phyloP scores from a whole-genome alignment of 2,113 vertebrate genomes.

The Dromas ardeola region DNA sequence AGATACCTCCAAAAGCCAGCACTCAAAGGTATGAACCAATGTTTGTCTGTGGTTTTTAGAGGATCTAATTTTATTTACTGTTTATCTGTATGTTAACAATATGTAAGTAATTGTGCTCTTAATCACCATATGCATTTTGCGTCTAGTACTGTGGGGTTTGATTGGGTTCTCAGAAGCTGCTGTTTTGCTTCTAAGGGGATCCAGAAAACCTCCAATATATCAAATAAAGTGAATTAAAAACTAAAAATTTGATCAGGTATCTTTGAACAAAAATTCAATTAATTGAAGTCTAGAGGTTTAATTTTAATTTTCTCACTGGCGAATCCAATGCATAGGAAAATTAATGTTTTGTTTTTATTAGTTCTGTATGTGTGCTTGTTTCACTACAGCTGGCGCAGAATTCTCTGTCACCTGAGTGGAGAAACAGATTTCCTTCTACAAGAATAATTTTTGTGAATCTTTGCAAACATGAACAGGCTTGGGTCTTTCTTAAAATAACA shows the following conservation, averaged over 20 bases:
- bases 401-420: not conserved
- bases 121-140: not conserved
- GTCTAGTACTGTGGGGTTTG: not conserved
- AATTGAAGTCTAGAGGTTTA: not conserved
- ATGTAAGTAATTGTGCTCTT: not conserved
- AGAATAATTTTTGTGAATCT: not conserved
- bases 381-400: not conserved
- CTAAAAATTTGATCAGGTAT: not conserved
- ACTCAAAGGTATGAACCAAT: slow-evolving; percentile 79
- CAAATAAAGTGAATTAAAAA: not conserved
- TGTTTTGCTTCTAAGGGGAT: not conserved
- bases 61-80: not conserved
- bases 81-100: not conserved
- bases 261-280: not conserved
- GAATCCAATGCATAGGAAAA: not conserved
- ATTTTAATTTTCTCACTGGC: not conserved
- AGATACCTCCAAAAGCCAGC: slow-evolving; percentile 76
- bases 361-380: not conserved
- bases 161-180: not conserved
- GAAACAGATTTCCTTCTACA: not conserved
- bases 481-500: not conserved
- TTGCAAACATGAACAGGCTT: not conserved
- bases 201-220: not conserved
- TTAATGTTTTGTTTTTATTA: not conserved
- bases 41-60: not conserved